Percentiles rank a stretch among this genome's conserved stretches.
Conservation (phyloP, 1,140 invertebrate genomes). For the Pteromalus puparum region DNA sequence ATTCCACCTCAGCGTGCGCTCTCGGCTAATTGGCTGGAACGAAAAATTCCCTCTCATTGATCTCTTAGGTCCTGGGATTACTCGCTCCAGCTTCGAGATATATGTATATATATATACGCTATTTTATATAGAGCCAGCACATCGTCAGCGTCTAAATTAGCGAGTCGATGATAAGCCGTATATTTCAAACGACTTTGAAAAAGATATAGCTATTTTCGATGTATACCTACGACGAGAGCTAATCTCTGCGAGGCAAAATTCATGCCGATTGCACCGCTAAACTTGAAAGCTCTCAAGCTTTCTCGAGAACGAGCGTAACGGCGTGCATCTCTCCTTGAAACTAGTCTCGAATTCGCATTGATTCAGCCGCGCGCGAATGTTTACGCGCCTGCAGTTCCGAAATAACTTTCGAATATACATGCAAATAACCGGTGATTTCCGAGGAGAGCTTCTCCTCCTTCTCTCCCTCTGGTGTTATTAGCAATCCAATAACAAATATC, state of each 20-base stretch:
- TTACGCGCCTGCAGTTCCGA: conserved; percentile 7
- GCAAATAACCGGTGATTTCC: background rate
- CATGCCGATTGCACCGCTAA: background rate
- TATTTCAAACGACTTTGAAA: too few relatives aligned
- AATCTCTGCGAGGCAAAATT: too few relatives aligned
- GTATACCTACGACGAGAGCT: too few relatives aligned
- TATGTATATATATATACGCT: too few relatives aligned
- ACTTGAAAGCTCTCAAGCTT: background rate
- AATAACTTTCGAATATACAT: conserved; percentile 32
- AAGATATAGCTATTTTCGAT: too few relatives aligned
- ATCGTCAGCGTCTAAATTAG: too few relatives aligned
- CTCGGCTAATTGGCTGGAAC: background rate
- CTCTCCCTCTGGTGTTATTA: conserved; percentile 9
- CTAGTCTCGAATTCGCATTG: background rate
- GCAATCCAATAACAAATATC: conserved; percentile 34
- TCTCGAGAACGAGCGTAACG: too few relatives aligned
- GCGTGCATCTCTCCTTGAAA: background rate
- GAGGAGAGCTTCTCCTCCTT: background rate
- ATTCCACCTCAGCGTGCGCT: too few relatives aligned
- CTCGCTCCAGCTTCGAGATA: too few relatives aligned
- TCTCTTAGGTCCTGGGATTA: background rate
- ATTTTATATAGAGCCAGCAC: too few relatives aligned
- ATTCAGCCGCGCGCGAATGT: background rate
- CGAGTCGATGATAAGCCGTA: too few relatives aligned
- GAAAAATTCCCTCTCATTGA: background rate